These are phyloP conservation scores for Eupithecia subumbrata DNA, from an alignment of 2,888 invertebrate genomes.

Conservation along the genomic window DNA sequence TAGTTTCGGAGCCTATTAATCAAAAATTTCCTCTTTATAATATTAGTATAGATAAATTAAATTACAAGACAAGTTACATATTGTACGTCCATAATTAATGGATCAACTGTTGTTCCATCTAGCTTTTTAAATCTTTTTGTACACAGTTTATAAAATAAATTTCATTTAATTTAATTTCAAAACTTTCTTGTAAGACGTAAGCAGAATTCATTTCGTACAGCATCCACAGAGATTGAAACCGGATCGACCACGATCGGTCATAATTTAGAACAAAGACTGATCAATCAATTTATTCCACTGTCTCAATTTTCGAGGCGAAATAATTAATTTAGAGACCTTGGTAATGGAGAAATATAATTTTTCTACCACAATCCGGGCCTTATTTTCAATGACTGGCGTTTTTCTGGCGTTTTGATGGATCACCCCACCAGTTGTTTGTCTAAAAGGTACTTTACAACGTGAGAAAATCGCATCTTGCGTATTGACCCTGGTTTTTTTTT, in stretches of 20 bases:
- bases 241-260: background rate
- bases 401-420: slow-evolving; percentile 30
- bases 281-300: slow-evolving; percentile 11
- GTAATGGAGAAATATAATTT: slow-evolving; percentile 22
- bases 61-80: no score
- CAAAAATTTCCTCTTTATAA: no score
- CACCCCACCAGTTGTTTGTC: background rate
- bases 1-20: no score
- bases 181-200: no score
- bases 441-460: background rate
- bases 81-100: no score
- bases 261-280: background rate
- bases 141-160: no score
- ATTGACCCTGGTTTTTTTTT: background rate
- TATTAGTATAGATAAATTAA: no score
- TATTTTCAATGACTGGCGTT: slow-evolving; percentile 25
- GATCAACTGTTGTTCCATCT: no score
- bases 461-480: background rate
- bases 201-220: background rate
- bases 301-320: background rate
- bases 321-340: slow-evolving; percentile 16
- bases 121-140: no score
- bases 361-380: slow-evolving; percentile 20
- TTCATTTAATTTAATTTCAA: no score
- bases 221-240: background rate